Conservation (phyloP, 2,888 invertebrate genomes). For the Sturmia bella region DNA sequence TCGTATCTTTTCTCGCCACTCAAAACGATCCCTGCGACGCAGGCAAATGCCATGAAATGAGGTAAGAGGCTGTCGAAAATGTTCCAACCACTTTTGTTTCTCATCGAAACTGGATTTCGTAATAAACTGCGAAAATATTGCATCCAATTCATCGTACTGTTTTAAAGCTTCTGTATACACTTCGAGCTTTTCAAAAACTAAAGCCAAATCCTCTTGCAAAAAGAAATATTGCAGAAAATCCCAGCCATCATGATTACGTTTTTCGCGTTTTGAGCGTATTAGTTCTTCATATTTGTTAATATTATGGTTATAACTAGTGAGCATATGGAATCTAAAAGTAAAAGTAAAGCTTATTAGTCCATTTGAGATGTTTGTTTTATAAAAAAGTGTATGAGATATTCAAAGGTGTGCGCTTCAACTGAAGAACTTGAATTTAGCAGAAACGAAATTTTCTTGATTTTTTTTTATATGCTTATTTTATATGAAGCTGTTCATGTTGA, state of each 20-base stretch:
- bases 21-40: slow-evolving; percentile 85
- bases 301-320: slow-evolving; percentile 93
- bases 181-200: slow-evolving; percentile 96
- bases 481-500: too few species aligned
- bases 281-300: slow-evolving; percentile 94
- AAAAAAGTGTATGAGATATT: too few species aligned
- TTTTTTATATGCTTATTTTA: too few species aligned
- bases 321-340: slow-evolving; percentile 83
- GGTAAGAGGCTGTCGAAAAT: slow-evolving; percentile 90
- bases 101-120: slow-evolving; percentile 95
- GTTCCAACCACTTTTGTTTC: slow-evolving; percentile 91
- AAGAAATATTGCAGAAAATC: slow-evolving; percentile 97
- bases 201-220: slow-evolving; percentile 96
- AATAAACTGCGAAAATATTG: slow-evolving; percentile 97
- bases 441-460: too few species aligned
- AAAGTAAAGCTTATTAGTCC: neutral
- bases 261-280: slow-evolving; percentile 94
- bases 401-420: too few species aligned
- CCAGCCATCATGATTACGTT: slow-evolving; percentile 94
- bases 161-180: slow-evolving; percentile 96
- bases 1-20: slow-evolving; percentile 79
- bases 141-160: slow-evolving; percentile 98
- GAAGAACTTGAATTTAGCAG: too few species aligned
- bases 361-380: too few species aligned
- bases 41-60: slow-evolving; percentile 91